These are phyloP conservation scores for Harpagus bidentatus DNA, from an alignment of 2,113 vertebrate genomes.

Conservation along the genomic window DNA sequence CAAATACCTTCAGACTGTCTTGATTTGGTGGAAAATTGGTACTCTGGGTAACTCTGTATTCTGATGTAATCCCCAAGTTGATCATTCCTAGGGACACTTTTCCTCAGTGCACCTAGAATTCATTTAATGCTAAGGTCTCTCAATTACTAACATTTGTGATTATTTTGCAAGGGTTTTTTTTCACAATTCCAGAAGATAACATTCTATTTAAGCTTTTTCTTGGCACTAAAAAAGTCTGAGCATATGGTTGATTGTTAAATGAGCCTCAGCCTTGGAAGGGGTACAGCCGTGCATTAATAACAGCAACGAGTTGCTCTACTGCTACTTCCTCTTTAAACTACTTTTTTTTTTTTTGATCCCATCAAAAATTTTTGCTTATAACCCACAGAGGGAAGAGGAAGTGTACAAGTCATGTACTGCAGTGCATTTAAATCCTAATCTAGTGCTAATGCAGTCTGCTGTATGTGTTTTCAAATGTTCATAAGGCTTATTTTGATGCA, in stretches of 20 bases:
- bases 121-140: neutral
- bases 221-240: neutral
- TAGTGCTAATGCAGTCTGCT: neutral
- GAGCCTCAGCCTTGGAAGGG: slow-evolving; percentile 48
- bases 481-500: neutral
- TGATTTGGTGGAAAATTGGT: neutral
- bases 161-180: neutral
- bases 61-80: neutral
- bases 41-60: accelerated
- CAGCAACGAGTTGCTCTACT: neutral
- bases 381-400: neutral
- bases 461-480: neutral
- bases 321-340: neutral
- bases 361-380: neutral
- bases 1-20: neutral
- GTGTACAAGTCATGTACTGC: neutral
- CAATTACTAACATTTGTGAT: neutral
- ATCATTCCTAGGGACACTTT: neutral
- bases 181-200: neutral
- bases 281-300: neutral
- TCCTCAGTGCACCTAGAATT: neutral
- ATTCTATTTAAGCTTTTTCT: slow-evolving; percentile 22
- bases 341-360: neutral
- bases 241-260: slow-evolving; percentile 53
- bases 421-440: neutral